Evolutionary conservation across 2,888 invertebrate genomes (phyloP).

Genomic region (Drosophila vallismaia): DNA sequence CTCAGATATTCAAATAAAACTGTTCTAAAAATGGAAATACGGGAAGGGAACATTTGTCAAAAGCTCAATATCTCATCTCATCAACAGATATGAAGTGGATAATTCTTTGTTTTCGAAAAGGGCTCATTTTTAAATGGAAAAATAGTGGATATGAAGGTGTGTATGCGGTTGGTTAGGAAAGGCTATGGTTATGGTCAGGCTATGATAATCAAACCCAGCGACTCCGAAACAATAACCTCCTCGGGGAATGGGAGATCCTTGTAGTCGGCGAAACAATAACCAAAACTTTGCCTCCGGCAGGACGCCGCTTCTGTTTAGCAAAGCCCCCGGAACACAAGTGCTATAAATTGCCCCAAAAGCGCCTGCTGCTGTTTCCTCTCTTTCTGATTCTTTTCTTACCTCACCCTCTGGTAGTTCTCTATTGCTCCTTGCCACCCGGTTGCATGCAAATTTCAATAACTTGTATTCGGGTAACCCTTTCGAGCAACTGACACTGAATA

Average conservation of each 20-base stretch:
- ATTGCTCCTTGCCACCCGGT: constrained; percentile 18
- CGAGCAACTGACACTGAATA: constrained; percentile 76
- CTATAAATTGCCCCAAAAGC: constrained; percentile 47
- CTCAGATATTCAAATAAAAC: too few species aligned
- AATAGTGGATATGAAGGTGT: too few species aligned
- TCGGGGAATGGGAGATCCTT: constrained; percentile 29
- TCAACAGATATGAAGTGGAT: too few species aligned
- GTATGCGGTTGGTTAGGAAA: too few species aligned
- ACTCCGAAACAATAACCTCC: constrained; percentile 55
- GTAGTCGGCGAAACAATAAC: constrained; percentile 68
- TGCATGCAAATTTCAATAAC: constrained; percentile 79
- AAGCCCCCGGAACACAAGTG: constrained; percentile 36
- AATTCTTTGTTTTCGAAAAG: too few species aligned
- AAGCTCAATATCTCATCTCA: too few species aligned
- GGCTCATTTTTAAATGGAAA: too few species aligned
- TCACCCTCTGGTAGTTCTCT: constrained; percentile 2
- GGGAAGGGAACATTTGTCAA: too few species aligned
- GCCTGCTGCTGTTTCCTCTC: constrained; percentile 23
- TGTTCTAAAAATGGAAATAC: too few species aligned
- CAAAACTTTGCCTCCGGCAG: constrained; percentile 29
- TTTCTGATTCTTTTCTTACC: neutral
- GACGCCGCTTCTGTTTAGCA: constrained; percentile 1
- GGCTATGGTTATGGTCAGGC: too few species aligned
- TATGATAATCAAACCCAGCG: constrained; percentile 39
- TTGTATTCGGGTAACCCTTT: constrained; percentile 72